Conservation (phyloP, 1,140 invertebrate species). For the Cydia fagiglandana region DNA sequence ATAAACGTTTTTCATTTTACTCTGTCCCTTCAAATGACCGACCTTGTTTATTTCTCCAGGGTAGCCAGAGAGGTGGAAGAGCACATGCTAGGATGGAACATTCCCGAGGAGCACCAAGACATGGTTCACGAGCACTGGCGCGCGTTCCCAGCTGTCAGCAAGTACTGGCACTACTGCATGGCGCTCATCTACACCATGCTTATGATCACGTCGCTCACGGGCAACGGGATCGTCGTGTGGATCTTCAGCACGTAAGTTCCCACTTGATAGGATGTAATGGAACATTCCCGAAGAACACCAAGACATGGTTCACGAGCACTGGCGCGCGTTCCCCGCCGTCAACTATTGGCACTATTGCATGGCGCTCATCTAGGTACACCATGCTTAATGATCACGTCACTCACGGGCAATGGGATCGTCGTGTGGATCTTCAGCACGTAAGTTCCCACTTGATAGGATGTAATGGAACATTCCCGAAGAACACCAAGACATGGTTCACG, state of each 20-base stretch:
- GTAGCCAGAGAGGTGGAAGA: constrained; percentile 66
- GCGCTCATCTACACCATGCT: constrained; percentile 86
- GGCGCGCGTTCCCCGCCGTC: constrained; percentile 84
- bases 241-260: constrained; percentile 91
- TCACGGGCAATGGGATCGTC: constrained; percentile 89
- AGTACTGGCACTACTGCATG: constrained; percentile 86
- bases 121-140: constrained; percentile 87
- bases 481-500: constrained; percentile 83
- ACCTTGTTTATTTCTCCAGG: constrained; percentile 42
- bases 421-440: constrained; percentile 91
- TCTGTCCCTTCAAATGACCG: no score
- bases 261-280: constrained; percentile 83
- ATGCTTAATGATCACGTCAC: constrained; percentile 84
- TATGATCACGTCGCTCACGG: constrained; percentile 84
- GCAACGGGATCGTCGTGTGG: constrained; percentile 90
- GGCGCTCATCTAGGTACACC: constrained; percentile 87
- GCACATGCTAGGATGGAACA: constrained; percentile 83
- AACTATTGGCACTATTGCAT: constrained; percentile 86
- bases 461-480: constrained; percentile 87
- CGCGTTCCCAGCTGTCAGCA: constrained; percentile 83
- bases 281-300: constrained; percentile 86
- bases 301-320: constrained; percentile 85
- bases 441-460: constrained; percentile 83
- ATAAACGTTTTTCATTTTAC: no score
- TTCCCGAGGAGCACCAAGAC: constrained; percentile 83